Evolutionary conservation across 2,797 vertebrate genomes (phyloP).

Genomic region (Enoplosus armatus): DNA sequence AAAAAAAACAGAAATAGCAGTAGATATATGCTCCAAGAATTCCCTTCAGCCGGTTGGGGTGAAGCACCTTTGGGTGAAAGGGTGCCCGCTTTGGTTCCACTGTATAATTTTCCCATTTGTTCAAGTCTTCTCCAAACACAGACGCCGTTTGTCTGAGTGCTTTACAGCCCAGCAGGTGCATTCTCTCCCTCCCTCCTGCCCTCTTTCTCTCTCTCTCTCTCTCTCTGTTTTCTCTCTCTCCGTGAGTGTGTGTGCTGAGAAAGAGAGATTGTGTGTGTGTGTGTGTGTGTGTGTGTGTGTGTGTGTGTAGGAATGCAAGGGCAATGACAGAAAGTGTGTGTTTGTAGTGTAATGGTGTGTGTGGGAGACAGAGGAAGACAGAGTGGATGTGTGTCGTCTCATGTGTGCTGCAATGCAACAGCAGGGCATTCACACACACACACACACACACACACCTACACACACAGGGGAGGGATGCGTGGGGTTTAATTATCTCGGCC

Average conservation of each 20-base stretch:
- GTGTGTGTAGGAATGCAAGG: slow-evolving; percentile 23
- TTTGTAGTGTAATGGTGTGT: slow-evolving; percentile 52
- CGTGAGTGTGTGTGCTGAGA: slow-evolving; percentile 23
- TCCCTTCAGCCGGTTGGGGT: background rate
- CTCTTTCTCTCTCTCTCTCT: slow-evolving; percentile 2
- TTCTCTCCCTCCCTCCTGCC: slow-evolving; percentile 36
- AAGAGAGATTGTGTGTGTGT: slow-evolving; percentile 41
- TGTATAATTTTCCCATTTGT: slow-evolving; percentile 84
- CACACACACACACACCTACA: slow-evolving; percentile 25
- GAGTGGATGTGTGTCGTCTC: slow-evolving; percentile 30
- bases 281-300: slow-evolving; percentile 35
- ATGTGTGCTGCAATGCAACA: slow-evolving; percentile 36
- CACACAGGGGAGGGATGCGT: slow-evolving; percentile 28
- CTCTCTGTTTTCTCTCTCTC: slow-evolving; percentile 25
- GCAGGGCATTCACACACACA: slow-evolving; percentile 22
- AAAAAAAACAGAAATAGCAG: background rate
- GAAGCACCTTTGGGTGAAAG: slow-evolving; percentile 64
- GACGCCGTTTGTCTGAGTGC: slow-evolving; percentile 71
- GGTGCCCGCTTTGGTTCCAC: slow-evolving; percentile 55
- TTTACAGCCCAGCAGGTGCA: slow-evolving; percentile 78
- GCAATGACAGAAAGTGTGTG: slow-evolving; percentile 32
- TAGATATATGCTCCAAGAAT: background rate
- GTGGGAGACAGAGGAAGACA: slow-evolving; percentile 19
- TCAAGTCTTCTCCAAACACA: slow-evolving; percentile 76
- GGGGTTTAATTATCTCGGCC: slow-evolving; percentile 72